These are phyloP conservation scores for Rhyacophila evoluta DNA, from an alignment of 2,888 invertebrate species.

Conservation along the genomic window DNA sequence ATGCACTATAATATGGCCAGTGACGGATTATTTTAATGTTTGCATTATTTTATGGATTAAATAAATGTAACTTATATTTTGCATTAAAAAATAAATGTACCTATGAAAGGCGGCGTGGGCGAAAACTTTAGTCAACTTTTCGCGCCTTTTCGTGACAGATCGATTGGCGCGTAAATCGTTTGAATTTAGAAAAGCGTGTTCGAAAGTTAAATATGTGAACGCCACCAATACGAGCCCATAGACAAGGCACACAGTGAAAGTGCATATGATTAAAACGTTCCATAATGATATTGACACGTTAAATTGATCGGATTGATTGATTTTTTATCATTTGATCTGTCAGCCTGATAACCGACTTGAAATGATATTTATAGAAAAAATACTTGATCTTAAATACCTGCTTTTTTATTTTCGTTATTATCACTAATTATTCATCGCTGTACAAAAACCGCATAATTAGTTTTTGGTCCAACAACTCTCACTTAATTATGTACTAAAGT, in stretches of 20 bases:
- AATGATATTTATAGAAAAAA: slow-evolving; percentile 13
- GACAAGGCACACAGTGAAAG: not conserved
- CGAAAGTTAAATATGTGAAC: not conserved
- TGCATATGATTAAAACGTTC: not conserved
- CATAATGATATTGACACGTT: not conserved
- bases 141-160: slow-evolving; percentile 20
- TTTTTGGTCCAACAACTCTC: not conserved
- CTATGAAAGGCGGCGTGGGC: slow-evolving; percentile 12
- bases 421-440: not conserved
- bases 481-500: not conserved
- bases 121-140: slow-evolving; percentile 7
- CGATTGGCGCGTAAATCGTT: slow-evolving; percentile 6
- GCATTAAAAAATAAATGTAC: not conserved
- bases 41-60: no score
- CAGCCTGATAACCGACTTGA: not conserved
- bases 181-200: not conserved
- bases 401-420: not conserved
- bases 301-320: not conserved
- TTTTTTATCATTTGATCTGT: not conserved
- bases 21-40: no score
- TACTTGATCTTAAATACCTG: not conserved
- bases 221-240: not conserved
- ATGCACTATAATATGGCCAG: no score
- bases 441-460: not conserved
- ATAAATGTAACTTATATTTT: no score